These are phyloP conservation scores for Micromussa lordhowensis DNA, from an alignment of 92 coral and sea anemone genomes.

Conservation along the genomic window DNA sequence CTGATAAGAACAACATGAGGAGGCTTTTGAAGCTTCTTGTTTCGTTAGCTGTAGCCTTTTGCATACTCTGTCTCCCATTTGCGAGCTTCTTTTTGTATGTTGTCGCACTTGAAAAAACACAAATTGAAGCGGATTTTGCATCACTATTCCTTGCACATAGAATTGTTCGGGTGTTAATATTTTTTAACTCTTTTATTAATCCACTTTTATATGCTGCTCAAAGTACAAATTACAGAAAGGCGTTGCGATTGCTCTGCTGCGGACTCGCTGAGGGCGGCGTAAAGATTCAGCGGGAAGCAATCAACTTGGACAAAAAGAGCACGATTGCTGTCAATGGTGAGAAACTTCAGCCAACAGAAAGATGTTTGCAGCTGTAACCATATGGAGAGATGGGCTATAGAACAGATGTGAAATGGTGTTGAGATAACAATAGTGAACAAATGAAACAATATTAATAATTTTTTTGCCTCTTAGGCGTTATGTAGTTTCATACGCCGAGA, in stretches of 20 bases:
- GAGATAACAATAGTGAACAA: neutral
- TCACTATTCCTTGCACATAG: constrained; percentile 20
- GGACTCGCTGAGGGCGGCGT: neutral
- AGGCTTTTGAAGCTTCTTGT: constrained; percentile 55
- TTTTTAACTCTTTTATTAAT: constrained; percentile 46
- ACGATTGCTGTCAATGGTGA: neutral
- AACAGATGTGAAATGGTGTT: neutral
- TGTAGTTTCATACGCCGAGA: neutral
- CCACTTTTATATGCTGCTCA: constrained; percentile 59
- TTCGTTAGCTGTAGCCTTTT: constrained; percentile 42
- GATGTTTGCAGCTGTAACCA: neutral
- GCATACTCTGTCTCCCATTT: constrained; percentile 47
- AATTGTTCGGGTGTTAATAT: constrained; percentile 45
- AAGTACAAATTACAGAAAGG: constrained; percentile 53
- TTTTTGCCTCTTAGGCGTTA: neutral
- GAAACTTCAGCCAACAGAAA: neutral
- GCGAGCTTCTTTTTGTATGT: constrained; percentile 50
- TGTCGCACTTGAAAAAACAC: neutral
- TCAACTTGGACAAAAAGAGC: neutral
- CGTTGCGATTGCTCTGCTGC: constrained; percentile 10
- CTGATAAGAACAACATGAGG: constrained; percentile 25
- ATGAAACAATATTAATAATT: neutral
- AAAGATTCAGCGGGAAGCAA: neutral
- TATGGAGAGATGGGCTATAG: neutral
- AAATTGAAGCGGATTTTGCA: neutral